phyloP scores from a whole-genome alignment of 2,113 vertebrate genomes.

The Ailuropoda melanoleuca region DNA sequence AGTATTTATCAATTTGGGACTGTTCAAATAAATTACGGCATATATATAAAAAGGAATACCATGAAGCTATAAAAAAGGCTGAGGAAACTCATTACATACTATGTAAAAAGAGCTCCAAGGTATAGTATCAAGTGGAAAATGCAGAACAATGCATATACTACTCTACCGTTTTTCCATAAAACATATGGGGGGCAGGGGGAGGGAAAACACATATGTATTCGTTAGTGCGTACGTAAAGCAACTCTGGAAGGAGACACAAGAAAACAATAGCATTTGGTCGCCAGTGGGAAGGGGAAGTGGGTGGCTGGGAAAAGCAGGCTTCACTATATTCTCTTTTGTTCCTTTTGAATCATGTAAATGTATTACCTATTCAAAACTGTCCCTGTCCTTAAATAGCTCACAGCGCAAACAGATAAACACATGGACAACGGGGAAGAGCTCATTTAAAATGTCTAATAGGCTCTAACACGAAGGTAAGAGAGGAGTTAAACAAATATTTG shows the following conservation, averaged over 20 bases:
- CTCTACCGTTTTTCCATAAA: background rate
- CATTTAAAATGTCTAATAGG: background rate
- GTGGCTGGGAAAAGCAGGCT: background rate
- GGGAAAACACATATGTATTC: background rate
- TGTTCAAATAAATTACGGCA: background rate
- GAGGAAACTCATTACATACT: background rate
- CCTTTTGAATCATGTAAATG: background rate
- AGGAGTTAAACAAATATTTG: background rate
- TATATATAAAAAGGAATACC: background rate
- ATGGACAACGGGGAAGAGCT: background rate
- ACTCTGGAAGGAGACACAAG: background rate
- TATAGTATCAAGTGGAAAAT: background rate
- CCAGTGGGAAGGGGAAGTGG: background rate
- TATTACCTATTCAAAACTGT: background rate
- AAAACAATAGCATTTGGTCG: background rate
- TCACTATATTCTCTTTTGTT: background rate
- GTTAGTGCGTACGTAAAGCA: background rate
- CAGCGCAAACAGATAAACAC: background rate
- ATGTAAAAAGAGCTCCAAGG: background rate
- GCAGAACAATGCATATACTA: background rate
- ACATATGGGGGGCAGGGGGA: accelerated
- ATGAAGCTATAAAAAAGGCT: background rate
- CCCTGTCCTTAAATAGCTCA: background rate
- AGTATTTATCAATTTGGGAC: background rate
- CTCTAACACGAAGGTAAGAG: background rate